Percentiles rank a stretch among this genome's conserved stretches.
Evolutionary conservation across 2,888 invertebrate genomes (phyloP).

Genomic region (Eupeodes latifasciatus): DNA sequence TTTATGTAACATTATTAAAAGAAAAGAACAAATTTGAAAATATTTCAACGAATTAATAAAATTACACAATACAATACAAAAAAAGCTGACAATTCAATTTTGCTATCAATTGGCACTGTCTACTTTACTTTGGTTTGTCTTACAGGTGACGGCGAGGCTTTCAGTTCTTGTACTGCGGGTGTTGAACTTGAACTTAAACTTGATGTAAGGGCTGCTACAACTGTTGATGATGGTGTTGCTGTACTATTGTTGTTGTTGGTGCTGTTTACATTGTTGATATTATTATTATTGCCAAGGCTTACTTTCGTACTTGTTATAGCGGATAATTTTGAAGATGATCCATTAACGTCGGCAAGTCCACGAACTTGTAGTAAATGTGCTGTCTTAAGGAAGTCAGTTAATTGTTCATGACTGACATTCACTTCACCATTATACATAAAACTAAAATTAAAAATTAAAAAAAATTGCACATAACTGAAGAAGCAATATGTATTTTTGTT

Average conservation of each 20-base stretch:
- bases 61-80: neutral
- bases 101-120: conserved; percentile 78
- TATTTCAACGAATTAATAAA: conserved; percentile 53
- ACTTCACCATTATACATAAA: conserved; percentile 98
- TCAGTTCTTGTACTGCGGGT: conserved; percentile 83
- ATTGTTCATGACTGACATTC: conserved; percentile 93
- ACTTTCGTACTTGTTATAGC: conserved; percentile 69
- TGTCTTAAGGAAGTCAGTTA: conserved; percentile 93
- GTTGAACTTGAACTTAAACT: conserved; percentile 77
- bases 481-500: neutral
- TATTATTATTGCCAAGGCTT: conserved; percentile 49
- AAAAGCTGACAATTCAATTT: conserved; percentile 77
- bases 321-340: conserved; percentile 75
- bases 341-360: conserved; percentile 92
- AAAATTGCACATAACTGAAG: neutral
- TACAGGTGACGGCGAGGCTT: conserved; percentile 84
- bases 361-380: conserved; percentile 94
- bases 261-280: conserved; percentile 58
- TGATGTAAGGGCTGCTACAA: conserved; percentile 56
- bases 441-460: conserved; percentile 82
- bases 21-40: conserved; percentile 38
- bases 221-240: conserved; percentile 46
- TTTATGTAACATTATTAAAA: neutral
- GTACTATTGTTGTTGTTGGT: conserved; percentile 65
- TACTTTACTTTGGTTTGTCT: conserved; percentile 83